phyloP scores from a whole-genome alignment of 1,140 invertebrate species.

The Leptinotarsa defecta region DNA sequence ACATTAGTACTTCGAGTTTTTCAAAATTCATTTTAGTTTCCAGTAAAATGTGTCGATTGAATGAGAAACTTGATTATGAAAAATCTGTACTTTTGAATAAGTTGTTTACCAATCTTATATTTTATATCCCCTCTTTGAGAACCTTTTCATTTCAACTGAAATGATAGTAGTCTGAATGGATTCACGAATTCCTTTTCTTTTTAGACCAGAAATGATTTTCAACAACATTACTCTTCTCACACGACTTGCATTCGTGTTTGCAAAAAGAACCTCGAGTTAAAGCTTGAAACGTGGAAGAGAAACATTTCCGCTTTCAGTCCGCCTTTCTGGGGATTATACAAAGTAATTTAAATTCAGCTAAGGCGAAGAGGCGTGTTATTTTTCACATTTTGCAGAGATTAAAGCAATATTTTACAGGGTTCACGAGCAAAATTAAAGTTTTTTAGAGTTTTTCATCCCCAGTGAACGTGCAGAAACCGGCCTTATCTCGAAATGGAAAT shows the following conservation, averaged over 20 bases:
- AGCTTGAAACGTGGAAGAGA: slow-evolving; percentile 30
- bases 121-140: too few relatives aligned
- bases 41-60: too few relatives aligned
- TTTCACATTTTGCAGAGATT: slow-evolving; percentile 56
- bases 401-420: slow-evolving; percentile 56
- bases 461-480: slow-evolving; percentile 52
- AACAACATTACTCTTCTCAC: slow-evolving; percentile 11
- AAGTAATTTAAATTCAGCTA: slow-evolving; percentile 56
- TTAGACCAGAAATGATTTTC: neutral
- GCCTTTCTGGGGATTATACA: slow-evolving; percentile 51
- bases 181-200: too few relatives aligned
- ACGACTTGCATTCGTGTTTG: neutral
- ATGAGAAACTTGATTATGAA: too few relatives aligned
- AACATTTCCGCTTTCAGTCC: slow-evolving; percentile 46
- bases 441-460: slow-evolving; percentile 45
- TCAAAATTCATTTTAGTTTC: too few relatives aligned
- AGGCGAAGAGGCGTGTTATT: slow-evolving; percentile 53
- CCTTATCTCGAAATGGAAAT: slow-evolving; percentile 55
- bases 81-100: too few relatives aligned
- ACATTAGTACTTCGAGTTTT: too few relatives aligned
- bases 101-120: too few relatives aligned
- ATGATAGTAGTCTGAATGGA: too few relatives aligned
- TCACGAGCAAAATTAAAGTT: slow-evolving; percentile 55
- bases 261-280: slow-evolving; percentile 4
- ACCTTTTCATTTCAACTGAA: too few relatives aligned